Conservation (phyloP, 2,113 vertebrate species). For the Cryptotis parvus region DNA sequence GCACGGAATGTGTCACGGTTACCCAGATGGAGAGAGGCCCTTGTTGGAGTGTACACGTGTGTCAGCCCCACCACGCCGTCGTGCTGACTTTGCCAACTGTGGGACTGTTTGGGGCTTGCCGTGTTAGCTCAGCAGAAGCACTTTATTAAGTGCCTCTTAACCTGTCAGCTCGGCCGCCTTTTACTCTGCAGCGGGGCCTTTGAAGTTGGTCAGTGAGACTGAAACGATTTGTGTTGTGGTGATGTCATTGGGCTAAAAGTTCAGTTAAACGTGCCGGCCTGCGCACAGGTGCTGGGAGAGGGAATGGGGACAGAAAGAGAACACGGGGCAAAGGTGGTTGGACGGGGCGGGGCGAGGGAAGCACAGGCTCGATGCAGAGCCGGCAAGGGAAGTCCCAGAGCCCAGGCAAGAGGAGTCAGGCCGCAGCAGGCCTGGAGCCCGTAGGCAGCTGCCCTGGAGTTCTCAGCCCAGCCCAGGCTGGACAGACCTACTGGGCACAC, state of each 20-base stretch:
- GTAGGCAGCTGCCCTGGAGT: neutral
- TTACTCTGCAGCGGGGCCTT: conserved; percentile 25
- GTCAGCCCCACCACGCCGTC: neutral
- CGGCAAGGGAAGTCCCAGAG: neutral
- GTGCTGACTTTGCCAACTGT: conserved; percentile 15
- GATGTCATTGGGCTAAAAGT: neutral
- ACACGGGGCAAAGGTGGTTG: no score
- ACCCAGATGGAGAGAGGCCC: conserved; percentile 33
- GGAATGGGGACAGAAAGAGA: no score
- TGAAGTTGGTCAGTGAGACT: neutral
- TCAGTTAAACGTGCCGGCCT: no score
- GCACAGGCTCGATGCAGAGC: neutral
- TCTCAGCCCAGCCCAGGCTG: neutral
- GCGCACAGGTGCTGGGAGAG: no score
- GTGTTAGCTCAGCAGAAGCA: neutral
- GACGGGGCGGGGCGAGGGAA: no score
- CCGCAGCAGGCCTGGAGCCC: neutral
- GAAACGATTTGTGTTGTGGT: conserved; percentile 44
- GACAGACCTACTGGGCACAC: conserved; percentile 5
- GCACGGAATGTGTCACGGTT: conserved; percentile 30
- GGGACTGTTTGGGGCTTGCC: neutral
- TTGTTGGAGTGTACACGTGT: neutral
- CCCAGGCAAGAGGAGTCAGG: neutral
- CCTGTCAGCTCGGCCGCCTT: neutral
- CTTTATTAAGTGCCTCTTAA: conserved; percentile 52